Conservation (phyloP, 2,113 vertebrate genomes). For the mouse (Mus musculus) region DNA sequence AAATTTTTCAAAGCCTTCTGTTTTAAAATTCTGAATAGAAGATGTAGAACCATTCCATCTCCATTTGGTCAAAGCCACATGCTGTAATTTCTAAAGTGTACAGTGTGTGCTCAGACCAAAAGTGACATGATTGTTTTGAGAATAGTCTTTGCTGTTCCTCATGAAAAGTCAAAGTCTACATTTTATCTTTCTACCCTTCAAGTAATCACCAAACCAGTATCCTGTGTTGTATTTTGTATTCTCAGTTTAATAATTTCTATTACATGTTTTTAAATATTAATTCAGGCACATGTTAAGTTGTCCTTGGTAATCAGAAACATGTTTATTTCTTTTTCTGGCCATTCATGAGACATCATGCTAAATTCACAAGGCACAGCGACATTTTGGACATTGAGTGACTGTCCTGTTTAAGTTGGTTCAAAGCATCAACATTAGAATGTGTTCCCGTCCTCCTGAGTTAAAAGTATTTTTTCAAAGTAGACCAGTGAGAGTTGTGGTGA, state of each 20-base stretch:
- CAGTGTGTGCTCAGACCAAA: neutral
- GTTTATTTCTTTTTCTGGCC: slow-evolving; percentile 21
- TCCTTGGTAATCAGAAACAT: neutral
- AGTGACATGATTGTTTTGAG: neutral
- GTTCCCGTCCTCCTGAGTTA: neutral
- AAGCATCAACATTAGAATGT: neutral
- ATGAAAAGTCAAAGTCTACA: neutral
- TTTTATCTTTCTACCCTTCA: neutral
- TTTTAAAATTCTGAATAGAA: neutral
- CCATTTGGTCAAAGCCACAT: neutral
- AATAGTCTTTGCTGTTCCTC: neutral
- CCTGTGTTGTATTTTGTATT: neutral
- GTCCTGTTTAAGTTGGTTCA: neutral
- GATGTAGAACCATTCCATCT: rapidly evolving
- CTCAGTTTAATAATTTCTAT: neutral
- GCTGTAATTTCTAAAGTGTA: neutral
- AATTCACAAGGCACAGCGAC: neutral
- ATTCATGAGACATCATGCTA: neutral
- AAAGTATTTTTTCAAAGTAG: neutral
- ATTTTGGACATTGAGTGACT: neutral
- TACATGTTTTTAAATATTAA: neutral
- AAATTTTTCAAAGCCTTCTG: neutral
- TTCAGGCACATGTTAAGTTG: neutral
- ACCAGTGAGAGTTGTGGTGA: neutral
- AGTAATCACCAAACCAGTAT: neutral